Evolutionary conservation across 1,140 invertebrate genomes (phyloP).

Genomic region (Propsilocerus akamusi): DNA sequence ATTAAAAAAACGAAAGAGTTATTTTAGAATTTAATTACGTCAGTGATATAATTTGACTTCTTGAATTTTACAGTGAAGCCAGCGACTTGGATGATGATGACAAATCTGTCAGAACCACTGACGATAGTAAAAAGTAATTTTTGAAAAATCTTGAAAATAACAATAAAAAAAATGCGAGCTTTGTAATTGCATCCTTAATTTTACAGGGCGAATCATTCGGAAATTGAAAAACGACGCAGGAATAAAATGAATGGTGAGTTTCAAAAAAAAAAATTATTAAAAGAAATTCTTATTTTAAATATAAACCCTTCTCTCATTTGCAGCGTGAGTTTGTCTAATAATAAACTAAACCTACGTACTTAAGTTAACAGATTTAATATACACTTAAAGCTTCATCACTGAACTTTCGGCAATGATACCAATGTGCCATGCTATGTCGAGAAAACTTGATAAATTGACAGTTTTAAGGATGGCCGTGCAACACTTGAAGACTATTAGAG

Average conservation of each 20-base stretch:
- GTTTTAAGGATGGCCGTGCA: conserved; percentile 88
- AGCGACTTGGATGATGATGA: conserved; percentile 34
- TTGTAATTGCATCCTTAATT: conserved; percentile 8
- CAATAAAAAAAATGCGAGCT: not conserved
- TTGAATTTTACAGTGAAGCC: conserved; percentile 28
- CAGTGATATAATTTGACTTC: not conserved
- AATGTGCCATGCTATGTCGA: conserved; percentile 81
- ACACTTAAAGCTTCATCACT: conserved; percentile 82
- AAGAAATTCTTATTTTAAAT: no score
- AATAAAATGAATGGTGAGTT: conserved; percentile 98
- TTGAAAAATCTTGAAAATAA: not conserved
- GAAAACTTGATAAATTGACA: conserved; percentile 86
- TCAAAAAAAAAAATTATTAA: no score
- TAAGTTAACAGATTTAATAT: no score
- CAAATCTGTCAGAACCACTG: conserved; percentile 36
- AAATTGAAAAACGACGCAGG: conserved; percentile 82
- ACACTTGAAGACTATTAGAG: conserved; percentile 66
- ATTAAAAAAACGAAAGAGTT: not conserved
- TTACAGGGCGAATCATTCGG: conserved; percentile 79
- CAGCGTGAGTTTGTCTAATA: no score
- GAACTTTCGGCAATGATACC: conserved; percentile 81
- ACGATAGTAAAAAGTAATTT: conserved; percentile 51
- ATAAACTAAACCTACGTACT: no score
- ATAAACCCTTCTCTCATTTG: no score
- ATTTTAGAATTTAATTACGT: not conserved